Evolutionary conservation across 2,113 vertebrate genomes (phyloP).

Genomic region (Mirza zaza): DNA sequence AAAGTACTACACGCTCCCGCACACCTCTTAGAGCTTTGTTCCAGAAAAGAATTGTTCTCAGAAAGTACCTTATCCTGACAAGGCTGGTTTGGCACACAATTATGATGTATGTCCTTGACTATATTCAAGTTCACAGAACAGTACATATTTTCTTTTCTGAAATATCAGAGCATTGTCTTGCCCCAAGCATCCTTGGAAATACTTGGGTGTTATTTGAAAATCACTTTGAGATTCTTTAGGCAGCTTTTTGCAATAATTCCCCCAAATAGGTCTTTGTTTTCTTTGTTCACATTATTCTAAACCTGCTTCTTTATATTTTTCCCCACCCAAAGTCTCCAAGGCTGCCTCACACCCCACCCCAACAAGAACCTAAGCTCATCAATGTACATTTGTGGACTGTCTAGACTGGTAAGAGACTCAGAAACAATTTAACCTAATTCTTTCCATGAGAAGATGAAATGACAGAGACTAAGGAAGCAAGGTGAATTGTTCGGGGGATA

Average conservation of each 20-base stretch:
- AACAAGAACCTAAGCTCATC: neutral
- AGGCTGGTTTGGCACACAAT: constrained; percentile 30
- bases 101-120: constrained; percentile 61
- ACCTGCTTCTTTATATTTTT: neutral
- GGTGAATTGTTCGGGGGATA: neutral
- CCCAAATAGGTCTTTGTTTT: constrained; percentile 17
- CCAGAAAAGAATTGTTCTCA: constrained; percentile 37
- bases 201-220: constrained; percentile 60
- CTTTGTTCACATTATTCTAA: constrained; percentile 12
- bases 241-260: constrained; percentile 47
- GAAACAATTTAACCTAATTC: neutral
- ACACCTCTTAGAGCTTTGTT: constrained; percentile 62
- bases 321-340: neutral
- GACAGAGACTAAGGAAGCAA: neutral
- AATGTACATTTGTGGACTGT: neutral
- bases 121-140: constrained; percentile 58
- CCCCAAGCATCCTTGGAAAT: constrained; percentile 54
- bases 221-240: constrained; percentile 34
- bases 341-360: neutral
- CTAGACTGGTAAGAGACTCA: neutral
- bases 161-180: constrained; percentile 49
- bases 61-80: constrained; percentile 25
- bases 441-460: neutral
- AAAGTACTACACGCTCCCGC: neutral
- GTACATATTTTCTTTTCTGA: constrained; percentile 47